Percentiles rank a stretch among this genome's conserved stretches.
phyloP scores from a whole-genome alignment of 1,140 invertebrate species.

The Drosophila baimaii region DNA sequence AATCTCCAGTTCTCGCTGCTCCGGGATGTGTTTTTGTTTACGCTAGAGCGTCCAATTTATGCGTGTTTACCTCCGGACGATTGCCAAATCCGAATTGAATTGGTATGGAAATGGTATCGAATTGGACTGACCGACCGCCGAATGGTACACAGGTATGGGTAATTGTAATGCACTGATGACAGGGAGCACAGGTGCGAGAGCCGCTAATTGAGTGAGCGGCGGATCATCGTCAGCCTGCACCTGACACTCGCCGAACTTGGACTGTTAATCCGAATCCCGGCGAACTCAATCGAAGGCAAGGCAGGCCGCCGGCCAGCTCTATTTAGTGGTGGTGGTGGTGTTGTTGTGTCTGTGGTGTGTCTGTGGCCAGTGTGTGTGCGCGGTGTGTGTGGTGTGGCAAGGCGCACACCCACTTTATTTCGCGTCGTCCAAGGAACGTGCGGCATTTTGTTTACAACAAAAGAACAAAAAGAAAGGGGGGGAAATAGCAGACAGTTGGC shows the following conservation, averaged over 20 bases:
- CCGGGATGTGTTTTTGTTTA: slow-evolving; percentile 53
- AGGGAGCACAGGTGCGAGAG: slow-evolving; percentile 8
- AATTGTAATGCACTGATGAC: slow-evolving; percentile 43
- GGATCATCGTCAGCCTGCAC: slow-evolving; percentile 50
- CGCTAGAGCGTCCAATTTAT: slow-evolving; percentile 38
- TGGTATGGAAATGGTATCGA: slow-evolving; percentile 19
- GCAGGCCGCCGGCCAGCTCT: neutral
- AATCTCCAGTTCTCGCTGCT: neutral
- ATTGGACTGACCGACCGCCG: slow-evolving; percentile 17
- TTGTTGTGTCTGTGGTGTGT: slow-evolving; percentile 6
- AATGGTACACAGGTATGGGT: neutral
- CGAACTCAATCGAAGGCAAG: slow-evolving; percentile 33
- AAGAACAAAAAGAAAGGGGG: slow-evolving; percentile 19
- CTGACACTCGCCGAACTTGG: slow-evolving; percentile 56
- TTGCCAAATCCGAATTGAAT: slow-evolving; percentile 37
- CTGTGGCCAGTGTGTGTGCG: slow-evolving; percentile 4
- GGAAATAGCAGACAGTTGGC: neutral
- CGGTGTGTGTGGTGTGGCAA: slow-evolving; percentile 5
- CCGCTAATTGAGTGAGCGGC: slow-evolving; percentile 6
- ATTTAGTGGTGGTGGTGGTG: neutral
- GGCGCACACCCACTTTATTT: slow-evolving; percentile 24
- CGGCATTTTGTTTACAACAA: slow-evolving; percentile 68
- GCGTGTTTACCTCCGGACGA: slow-evolving; percentile 54
- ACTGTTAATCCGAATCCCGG: slow-evolving; percentile 38
- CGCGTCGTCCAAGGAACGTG: slow-evolving; percentile 19